Base-by-base conservation (phyloP, 2,797 vertebrate species). In the Hozukius guyotensis region DNA sequence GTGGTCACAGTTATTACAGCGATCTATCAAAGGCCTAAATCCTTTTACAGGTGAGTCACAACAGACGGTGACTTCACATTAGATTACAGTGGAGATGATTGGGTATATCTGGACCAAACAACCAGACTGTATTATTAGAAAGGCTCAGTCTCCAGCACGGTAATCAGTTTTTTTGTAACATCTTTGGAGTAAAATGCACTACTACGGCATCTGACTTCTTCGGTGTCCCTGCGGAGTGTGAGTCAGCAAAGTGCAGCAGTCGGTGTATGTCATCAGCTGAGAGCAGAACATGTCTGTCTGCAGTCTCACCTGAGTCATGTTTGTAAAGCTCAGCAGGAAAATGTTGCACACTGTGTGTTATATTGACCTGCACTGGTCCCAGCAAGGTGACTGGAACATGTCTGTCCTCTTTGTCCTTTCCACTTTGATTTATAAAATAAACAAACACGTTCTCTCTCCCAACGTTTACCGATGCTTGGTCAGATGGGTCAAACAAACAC, bases 21-120 rank as follows among this genome's bases (percentile, higher is more conserved):
- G 3, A 88, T 90, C 90, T 83, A 80, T 93, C 90, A 89, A 73
- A 81, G 52, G 13, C 29, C 73, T 87, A 77, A 46, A 90, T 90
- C 90, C 64, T 34, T 68, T 89, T 88, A 86, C 89, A 89, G 89
- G 86, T 92, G 88, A 89, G 81, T 91, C 92, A 90, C 83, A 68
- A 67, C 90, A 86, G 85, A 89, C 72, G 8, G 67, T 82, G 86
- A 90, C 85, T 72, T 91, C 64, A 88, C 84, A 91, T 88, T 67
- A 81, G 87, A 89, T 92, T 89, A 90, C 73, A 22, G 56, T 56
- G 66, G 78, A 87, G 86, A 89, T 88, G 83, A 90, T 63, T 82
- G 84, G 83, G 78, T 88, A 80, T 83, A 87, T 89, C 84, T 86
- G 87, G 84, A 87, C 64, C 75, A 82, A 85, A 80, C 89, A 77